Evolutionary conservation across 2,113 vertebrate genomes (phyloP).

Genomic region (Sylvilagus bachmani): DNA sequence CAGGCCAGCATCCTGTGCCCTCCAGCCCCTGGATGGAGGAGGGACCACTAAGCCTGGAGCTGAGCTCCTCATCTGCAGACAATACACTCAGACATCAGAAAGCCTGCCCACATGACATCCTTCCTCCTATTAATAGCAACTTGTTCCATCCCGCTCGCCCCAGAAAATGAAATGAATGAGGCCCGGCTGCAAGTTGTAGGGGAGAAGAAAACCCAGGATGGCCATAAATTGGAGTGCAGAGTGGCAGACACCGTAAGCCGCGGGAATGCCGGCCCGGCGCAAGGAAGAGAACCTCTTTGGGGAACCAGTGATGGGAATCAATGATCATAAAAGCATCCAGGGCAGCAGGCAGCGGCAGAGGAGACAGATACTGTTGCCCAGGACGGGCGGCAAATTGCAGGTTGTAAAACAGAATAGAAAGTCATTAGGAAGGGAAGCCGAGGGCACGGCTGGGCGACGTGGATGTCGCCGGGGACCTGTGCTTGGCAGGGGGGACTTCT

Average conservation of each 20-base stretch:
- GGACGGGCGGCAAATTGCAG: constrained; percentile 73
- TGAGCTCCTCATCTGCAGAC: background rate
- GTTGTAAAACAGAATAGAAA: constrained; percentile 82
- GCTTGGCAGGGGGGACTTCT: background rate
- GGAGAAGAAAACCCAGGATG: constrained; percentile 77
- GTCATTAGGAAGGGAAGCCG: constrained; percentile 68
- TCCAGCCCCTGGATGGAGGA: background rate
- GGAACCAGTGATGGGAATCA: constrained; percentile 80
- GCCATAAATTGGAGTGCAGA: constrained; percentile 79
- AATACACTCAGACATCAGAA: constrained; percentile 58
- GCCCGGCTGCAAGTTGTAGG: constrained; percentile 64
- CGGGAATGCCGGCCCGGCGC: constrained; percentile 74
- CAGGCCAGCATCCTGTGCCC: background rate
- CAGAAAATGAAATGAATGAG: constrained; percentile 81
- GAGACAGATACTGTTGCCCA: constrained; percentile 73
- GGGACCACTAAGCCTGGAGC: background rate
- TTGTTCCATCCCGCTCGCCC: constrained; percentile 67
- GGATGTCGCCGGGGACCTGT: background rate
- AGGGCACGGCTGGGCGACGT: constrained; percentile 15
- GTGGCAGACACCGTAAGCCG: constrained; percentile 80
- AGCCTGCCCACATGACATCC: constrained; percentile 38
- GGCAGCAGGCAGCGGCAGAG: constrained; percentile 63
- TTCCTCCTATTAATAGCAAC: constrained; percentile 80
- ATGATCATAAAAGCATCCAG: constrained; percentile 79
- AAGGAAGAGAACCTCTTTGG: constrained; percentile 81